Base-by-base conservation (phyloP, 2,888 invertebrate genomes). In the Holacanthella duospinosa region DNA sequence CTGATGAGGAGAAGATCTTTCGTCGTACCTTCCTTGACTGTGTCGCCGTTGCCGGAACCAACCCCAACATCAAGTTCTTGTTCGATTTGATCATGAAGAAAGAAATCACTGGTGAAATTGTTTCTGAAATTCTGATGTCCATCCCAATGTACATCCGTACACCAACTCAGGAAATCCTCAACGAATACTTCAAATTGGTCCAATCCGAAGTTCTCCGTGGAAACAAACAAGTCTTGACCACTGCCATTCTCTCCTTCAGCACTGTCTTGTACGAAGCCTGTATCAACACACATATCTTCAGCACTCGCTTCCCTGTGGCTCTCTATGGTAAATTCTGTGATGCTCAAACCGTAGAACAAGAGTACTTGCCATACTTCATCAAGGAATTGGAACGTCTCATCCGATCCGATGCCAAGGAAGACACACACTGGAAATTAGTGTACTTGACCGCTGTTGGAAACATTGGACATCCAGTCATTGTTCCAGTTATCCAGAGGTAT, bases 361-460 rank as follows among this genome's bases (percentile, higher is more conserved):
- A 66, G 16, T 74, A 69, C 62, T 55, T 75, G 16, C 66, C 71
- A 4, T 68, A 66, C 63, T 66, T 71, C 44, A 59, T 64, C 27
- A 59, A 66, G 6, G 59, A 69, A 54, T 54, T 73, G 25, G 59
- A 68, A 43, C 65, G 68, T 29, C 25, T 59, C 28, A 44, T 25
- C 43, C 9, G 9, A 43, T 26, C n/a, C 60, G 29, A 63, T 53
- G 12, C 16, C n/a, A 43, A 59, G 25, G 57, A 63, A 29, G 29
- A 71, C 64, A 63, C 75, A 56, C 63, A 71, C 36, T 63, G 71
- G 56, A 64, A 66, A 2, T 70, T 75, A 1, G 68, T 71, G 25
- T 67, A 69, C 36, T 56, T 78, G 59, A 74, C 75, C 62, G 75
- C 75, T 19, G 70, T 76, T 27, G 77, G 77, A 25, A 77, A 77